Conservation (phyloP, 2,113 vertebrate species). For the Noturus placidus region DNA sequence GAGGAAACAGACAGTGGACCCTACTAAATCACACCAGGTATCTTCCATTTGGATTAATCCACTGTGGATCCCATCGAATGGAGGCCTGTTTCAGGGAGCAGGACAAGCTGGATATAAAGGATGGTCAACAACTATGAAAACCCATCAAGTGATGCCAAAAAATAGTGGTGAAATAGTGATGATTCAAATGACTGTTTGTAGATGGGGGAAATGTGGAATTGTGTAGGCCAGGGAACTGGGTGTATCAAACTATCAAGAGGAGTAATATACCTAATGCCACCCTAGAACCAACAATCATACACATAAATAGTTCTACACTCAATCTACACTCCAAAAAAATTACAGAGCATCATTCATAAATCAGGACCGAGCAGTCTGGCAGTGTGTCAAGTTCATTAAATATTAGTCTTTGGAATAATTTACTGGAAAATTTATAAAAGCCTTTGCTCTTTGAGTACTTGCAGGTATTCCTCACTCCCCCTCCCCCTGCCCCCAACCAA, state of each 20-base stretch:
- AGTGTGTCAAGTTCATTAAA: neutral
- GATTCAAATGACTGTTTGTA: neutral
- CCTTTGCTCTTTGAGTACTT: neutral
- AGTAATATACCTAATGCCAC: neutral
- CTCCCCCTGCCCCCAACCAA: too few species aligned
- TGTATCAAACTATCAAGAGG: neutral
- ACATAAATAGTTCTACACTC: too few species aligned
- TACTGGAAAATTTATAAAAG: neutral
- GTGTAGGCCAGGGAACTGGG: neutral
- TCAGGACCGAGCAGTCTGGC: neutral
- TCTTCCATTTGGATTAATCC: slow-evolving; percentile 47
- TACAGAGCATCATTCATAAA: neutral
- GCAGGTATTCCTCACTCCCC: neutral
- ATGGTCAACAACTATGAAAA: neutral
- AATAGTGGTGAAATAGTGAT: neutral
- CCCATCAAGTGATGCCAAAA: neutral
- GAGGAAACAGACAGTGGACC: slow-evolving; percentile 53
- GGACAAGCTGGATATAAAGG: slow-evolving; percentile 29
- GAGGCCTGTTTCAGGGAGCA: slow-evolving; percentile 50
- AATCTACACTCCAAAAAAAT: too few species aligned
- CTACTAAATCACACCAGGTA: slow-evolving; percentile 54
- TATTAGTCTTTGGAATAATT: neutral
- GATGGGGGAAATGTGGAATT: neutral
- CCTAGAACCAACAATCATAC: neutral
- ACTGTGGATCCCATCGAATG: slow-evolving; percentile 50